These are phyloP conservation scores for Heliconius hewitsoni DNA, from an alignment of 1,140 invertebrate genomes.

Conservation along the genomic window DNA sequence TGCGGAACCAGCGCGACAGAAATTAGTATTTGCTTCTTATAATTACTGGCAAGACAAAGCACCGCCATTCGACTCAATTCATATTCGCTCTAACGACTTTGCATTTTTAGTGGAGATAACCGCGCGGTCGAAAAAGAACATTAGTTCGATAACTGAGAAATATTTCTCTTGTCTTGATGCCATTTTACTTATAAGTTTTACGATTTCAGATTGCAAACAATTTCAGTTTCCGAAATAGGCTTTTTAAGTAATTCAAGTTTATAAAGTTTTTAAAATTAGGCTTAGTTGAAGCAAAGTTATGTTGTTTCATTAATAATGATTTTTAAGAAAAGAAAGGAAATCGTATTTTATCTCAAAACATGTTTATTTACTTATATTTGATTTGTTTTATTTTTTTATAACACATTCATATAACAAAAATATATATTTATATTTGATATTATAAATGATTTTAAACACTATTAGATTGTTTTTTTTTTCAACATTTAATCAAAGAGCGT, in stretches of 20 bases:
- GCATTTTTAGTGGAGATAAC: constrained; percentile 6
- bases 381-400: no score
- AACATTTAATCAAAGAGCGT: no score
- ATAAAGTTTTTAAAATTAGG: background rate
- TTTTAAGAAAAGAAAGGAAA: no score
- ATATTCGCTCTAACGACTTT: constrained; percentile 34
- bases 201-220: background rate
- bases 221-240: background rate
- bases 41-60: constrained; percentile 42
- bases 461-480: no score
- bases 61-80: constrained; percentile 35
- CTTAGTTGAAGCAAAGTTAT: background rate
- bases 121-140: background rate
- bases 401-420: no score
- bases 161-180: background rate
- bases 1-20: constrained; percentile 17
- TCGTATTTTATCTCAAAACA: no score
- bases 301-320: background rate
- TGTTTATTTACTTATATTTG: no score
- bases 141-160: constrained; percentile 2
- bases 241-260: background rate
- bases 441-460: no score
- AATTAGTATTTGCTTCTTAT: constrained; percentile 45
- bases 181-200: no score
- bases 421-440: no score